Percentiles rank a stretch among this genome's conserved stretches.
Conservation (phyloP, 1,140 invertebrate species). For the Eriosoma lanigerum region DNA sequence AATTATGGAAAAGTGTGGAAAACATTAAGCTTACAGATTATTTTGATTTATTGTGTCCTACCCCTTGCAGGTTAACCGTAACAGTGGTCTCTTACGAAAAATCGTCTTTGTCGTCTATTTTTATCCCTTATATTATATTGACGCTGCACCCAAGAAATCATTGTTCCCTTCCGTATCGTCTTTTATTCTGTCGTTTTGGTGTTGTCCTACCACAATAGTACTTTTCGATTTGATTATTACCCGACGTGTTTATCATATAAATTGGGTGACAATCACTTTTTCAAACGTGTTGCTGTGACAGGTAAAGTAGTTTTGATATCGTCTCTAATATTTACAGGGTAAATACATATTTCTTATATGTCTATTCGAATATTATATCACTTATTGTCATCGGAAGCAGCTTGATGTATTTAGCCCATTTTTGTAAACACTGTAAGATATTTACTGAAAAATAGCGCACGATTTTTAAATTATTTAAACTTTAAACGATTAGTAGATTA, state of each 20-base stretch:
- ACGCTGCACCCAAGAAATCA: not conserved
- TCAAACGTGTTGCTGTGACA: not conserved
- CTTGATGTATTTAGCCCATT: not conserved
- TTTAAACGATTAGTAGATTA: too few species aligned
- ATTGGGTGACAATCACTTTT: slow-evolving; percentile 17
- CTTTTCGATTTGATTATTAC: slow-evolving; percentile 30
- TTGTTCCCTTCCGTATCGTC: not conserved
- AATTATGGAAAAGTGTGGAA: slow-evolving; percentile 23
- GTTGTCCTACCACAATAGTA: not conserved
- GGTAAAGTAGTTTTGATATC: slow-evolving; percentile 3
- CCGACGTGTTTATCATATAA: slow-evolving; percentile 29
- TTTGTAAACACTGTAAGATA: too few species aligned
- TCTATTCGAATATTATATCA: not conserved
- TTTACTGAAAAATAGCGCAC: too few species aligned
- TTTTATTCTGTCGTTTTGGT: slow-evolving; percentile 28
- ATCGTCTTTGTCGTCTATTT: slow-evolving; percentile 22
- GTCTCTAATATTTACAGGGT: not conserved
- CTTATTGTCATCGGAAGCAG: not conserved
- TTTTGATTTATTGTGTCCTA: slow-evolving; percentile 37
- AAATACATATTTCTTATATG: not conserved
- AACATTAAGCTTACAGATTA: slow-evolving; percentile 32
- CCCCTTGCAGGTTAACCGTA: not conserved
- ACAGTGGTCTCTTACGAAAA: not conserved
- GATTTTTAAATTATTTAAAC: too few species aligned
- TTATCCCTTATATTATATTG: not conserved